Conservation (phyloP, 2,113 vertebrate species). For the Vulpes vulpes region DNA sequence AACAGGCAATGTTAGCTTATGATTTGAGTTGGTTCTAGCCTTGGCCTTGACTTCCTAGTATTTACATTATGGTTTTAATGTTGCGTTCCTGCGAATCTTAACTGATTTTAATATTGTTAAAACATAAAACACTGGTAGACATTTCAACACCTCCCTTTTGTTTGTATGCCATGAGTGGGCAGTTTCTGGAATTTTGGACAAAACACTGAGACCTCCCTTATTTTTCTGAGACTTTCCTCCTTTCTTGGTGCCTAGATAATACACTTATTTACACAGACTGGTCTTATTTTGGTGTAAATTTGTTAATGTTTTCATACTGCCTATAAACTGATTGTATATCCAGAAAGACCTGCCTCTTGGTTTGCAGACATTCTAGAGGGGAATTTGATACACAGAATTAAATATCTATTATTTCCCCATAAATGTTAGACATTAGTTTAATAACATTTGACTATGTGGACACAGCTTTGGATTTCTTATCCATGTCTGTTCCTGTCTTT, state of each 20-base stretch:
- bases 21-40: slow-evolving; percentile 43
- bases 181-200: slow-evolving; percentile 73
- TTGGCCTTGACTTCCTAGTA: slow-evolving; percentile 59
- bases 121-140: slow-evolving; percentile 72
- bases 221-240: slow-evolving; percentile 58
- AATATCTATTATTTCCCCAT: slow-evolving; percentile 79
- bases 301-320: slow-evolving; percentile 81
- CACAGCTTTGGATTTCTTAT: slow-evolving; percentile 76
- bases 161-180: slow-evolving; percentile 58
- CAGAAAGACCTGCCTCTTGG: slow-evolving; percentile 79
- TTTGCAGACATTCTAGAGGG: slow-evolving; percentile 83
- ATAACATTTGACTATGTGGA: slow-evolving; percentile 60
- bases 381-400: slow-evolving; percentile 79
- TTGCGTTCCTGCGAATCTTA: slow-evolving; percentile 48
- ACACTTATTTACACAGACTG: slow-evolving; percentile 75
- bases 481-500: slow-evolving; percentile 55
- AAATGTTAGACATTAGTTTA: slow-evolving; percentile 74
- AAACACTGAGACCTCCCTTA: slow-evolving; percentile 65
- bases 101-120: slow-evolving; percentile 58
- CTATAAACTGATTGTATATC: slow-evolving; percentile 80
- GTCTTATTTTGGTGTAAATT: slow-evolving; percentile 78
- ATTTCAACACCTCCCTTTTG: slow-evolving; percentile 32
- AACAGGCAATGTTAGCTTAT: slow-evolving; percentile 49
- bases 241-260: slow-evolving; percentile 64
- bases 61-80: slow-evolving; percentile 36